Evolutionary conservation across 2,797 vertebrate genomes (phyloP).

Genomic region (Moxostoma hubbsi): DNA sequence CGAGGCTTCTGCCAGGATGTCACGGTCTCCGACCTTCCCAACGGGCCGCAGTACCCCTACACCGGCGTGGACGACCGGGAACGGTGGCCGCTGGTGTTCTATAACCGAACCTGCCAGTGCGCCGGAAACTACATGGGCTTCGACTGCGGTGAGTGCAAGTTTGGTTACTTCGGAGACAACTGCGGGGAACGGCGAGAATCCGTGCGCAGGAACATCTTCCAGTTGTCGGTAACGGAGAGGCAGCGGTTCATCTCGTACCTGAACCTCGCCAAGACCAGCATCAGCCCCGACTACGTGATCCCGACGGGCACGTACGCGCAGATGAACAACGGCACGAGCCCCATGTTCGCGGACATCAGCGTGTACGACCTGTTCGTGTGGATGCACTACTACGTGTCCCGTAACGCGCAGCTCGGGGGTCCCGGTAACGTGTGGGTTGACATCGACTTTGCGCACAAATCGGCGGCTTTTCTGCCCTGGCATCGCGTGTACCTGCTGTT

Average conservation of each 20-base stretch:
- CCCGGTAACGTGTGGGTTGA: slow-evolving; percentile 84
- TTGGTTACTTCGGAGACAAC: slow-evolving; percentile 84
- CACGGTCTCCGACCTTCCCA: slow-evolving; percentile 79
- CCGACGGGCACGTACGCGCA: slow-evolving; percentile 82
- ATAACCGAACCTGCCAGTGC: slow-evolving; percentile 90
- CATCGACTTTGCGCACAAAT: slow-evolving; percentile 98
- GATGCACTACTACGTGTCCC: slow-evolving; percentile 96
- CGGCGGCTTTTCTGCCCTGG: slow-evolving; percentile 93
- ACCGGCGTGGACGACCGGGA: slow-evolving; percentile 90
- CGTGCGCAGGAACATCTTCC: slow-evolving; percentile 86
- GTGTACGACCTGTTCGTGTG: slow-evolving; percentile 95
- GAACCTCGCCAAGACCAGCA: slow-evolving; percentile 88
- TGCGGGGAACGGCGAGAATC: slow-evolving; percentile 82
- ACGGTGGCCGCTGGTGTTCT: slow-evolving; percentile 92
- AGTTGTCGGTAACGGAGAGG: slow-evolving; percentile 80
- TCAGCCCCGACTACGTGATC: slow-evolving; percentile 87
- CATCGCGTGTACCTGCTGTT: slow-evolving; percentile 88
- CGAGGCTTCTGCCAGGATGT: slow-evolving; percentile 88
- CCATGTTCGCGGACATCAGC: slow-evolving; percentile 87
- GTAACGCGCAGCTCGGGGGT: slow-evolving; percentile 87
- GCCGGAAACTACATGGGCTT: slow-evolving; percentile 90
- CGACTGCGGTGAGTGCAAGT: slow-evolving; percentile 89
- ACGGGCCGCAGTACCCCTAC: slow-evolving; percentile 93
- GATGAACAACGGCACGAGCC: slow-evolving; percentile 90
- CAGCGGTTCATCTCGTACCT: slow-evolving; percentile 92